Percentiles rank a stretch among this genome's conserved stretches.
These are phyloP conservation scores for Sturnira hondurensis DNA, from an alignment of 2,113 vertebrate genomes.

Conservation along the genomic window DNA sequence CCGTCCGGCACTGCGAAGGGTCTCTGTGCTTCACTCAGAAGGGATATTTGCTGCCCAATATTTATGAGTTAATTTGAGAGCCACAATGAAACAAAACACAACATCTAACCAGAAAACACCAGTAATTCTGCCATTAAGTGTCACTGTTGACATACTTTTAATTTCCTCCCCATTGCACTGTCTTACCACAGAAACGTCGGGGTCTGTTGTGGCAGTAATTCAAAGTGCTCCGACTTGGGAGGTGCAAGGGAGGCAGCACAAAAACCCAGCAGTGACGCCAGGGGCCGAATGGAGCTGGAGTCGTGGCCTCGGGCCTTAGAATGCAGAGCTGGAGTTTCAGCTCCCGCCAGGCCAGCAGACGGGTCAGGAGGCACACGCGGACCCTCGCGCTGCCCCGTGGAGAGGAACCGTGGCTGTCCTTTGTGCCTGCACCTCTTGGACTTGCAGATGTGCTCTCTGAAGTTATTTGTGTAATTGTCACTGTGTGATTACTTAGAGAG, in stretches of 20 bases:
- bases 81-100: conserved; percentile 24
- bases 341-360: no score
- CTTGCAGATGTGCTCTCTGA: background rate
- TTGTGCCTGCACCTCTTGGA: background rate
- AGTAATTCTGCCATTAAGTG: background rate
- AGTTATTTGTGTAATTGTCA: background rate
- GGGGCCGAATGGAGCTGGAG: background rate
- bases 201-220: background rate
- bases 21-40: conserved; percentile 30
- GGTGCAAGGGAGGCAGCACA: background rate
- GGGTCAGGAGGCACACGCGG: background rate
- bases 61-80: conserved; percentile 61
- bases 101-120: conserved; percentile 27
- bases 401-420: background rate
- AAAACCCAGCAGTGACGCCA: background rate
- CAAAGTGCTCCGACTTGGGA: background rate
- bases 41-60: conserved; percentile 15
- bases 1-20: background rate
- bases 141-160: conserved; percentile 45
- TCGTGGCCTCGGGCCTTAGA: background rate
- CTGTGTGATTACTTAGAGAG: background rate
- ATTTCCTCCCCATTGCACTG: conserved; percentile 30
- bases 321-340: background rate
- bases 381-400: background rate
- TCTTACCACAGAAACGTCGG: conserved; percentile 23